A percentile compares a stretch with the other conserved stretches of the same genome.
phyloP scores from a whole-genome alignment of 2,888 invertebrate genomes.

The Lasioglossum oenotherae region DNA sequence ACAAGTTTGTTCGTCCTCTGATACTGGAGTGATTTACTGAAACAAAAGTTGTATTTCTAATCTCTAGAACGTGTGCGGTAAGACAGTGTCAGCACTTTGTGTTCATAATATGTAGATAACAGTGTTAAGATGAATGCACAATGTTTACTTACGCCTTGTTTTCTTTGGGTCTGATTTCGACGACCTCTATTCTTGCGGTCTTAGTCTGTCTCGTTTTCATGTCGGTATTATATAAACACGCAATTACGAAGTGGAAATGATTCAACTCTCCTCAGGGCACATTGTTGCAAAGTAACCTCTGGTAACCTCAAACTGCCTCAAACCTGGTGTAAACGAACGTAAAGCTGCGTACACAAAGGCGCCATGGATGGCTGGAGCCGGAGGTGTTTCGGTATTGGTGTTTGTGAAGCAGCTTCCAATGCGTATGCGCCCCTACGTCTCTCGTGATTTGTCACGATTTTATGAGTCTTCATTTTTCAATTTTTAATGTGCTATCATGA shows the following conservation, averaged over 20 bases:
- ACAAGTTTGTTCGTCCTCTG: neutral
- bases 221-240: neutral
- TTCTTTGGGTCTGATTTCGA: neutral
- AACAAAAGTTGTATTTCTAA: neutral
- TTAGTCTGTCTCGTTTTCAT: neutral
- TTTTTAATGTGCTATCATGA: neutral
- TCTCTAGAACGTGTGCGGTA: neutral
- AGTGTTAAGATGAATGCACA: neutral
- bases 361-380: neutral
- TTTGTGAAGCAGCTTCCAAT: neutral
- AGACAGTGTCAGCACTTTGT: neutral
- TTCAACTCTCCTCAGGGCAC: neutral
- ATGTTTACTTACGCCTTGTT: slow-evolving; percentile 42
- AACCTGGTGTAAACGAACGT: neutral
- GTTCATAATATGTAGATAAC: neutral
- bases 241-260: neutral
- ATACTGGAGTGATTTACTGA: slow-evolving; percentile 22
- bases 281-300: slow-evolving; percentile 24
- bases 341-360: neutral
- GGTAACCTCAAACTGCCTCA: no score
- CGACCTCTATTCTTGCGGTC: neutral
- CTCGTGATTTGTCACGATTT: neutral
- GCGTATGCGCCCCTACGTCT: neutral
- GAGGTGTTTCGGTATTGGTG: neutral
- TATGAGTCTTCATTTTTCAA: neutral